A percentile compares a stretch with the other conserved stretches of the same genome.
Conservation (phyloP, 2,113 vertebrate species). For the Rutilus rutilus region DNA sequence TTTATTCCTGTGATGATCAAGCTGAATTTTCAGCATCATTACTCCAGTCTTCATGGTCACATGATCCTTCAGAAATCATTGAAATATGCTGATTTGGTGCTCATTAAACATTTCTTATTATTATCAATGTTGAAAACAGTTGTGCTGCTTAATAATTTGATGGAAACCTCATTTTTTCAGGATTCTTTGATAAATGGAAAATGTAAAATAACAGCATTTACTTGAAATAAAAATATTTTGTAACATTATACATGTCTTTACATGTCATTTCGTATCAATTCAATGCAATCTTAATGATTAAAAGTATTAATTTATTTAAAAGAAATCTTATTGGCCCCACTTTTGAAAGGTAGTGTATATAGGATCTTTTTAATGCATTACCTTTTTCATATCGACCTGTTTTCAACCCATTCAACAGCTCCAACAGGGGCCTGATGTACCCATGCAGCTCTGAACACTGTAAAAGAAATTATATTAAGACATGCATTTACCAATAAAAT, state of each 20-base stretch:
- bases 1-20: too few species aligned
- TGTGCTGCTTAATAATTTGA: too few species aligned
- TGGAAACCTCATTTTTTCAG: too few species aligned
- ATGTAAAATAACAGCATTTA: background rate
- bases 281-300: background rate
- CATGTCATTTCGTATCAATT: background rate
- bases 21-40: background rate
- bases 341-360: background rate
- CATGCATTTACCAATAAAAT: background rate
- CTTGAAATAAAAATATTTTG: background rate
- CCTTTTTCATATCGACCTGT: conserved; percentile 86
- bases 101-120: background rate
- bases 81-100: background rate
- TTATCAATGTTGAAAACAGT: background rate
- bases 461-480: background rate
- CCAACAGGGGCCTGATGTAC: conserved; percentile 81
- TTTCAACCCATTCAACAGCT: conserved; percentile 84
- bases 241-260: too few species aligned
- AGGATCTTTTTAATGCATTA: conserved; percentile 46
- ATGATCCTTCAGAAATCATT: background rate
- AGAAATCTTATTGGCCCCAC: background rate
- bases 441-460: conserved; percentile 86
- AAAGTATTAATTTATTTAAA: too few species aligned
- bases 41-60: background rate
- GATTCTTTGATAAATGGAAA: background rate